Percentiles rank a stretch among this genome's conserved stretches.
These are phyloP conservation scores for Apodemus sylvaticus DNA, from an alignment of 2,113 vertebrate species.

Conservation along the genomic window DNA sequence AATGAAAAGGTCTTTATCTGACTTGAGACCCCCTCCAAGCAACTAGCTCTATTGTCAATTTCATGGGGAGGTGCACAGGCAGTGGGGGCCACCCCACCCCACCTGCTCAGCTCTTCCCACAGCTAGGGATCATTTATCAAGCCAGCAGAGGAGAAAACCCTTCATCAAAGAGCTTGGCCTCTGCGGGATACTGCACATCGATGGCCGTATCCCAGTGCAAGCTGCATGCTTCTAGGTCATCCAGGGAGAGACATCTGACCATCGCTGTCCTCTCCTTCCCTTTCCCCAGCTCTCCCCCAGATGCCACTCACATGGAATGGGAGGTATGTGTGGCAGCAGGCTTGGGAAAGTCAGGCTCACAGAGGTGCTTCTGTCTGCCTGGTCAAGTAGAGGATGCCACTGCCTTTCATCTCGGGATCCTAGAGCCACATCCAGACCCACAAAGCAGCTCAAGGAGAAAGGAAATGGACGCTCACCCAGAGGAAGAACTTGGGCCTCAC, in stretches of 20 bases:
- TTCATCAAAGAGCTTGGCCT: background rate
- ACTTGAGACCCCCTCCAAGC: conserved; percentile 58
- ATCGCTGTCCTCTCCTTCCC: fast-evolving
- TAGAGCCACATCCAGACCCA: background rate
- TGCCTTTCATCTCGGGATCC: background rate
- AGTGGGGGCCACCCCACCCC: background rate
- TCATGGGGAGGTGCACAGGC: conserved; percentile 54
- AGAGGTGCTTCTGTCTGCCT: background rate
- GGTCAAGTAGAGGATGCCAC: background rate
- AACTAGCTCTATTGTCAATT: conserved; percentile 65
- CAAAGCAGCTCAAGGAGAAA: background rate
- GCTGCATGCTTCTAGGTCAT: background rate
- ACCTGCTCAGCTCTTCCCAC: background rate
- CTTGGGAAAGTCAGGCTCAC: background rate
- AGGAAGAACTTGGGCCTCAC: background rate
- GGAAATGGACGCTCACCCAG: background rate
- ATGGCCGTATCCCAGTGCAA: background rate
- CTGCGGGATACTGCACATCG: fast-evolving
- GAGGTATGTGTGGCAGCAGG: background rate
- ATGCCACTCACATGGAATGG: background rate
- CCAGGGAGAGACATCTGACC: conserved; percentile 1
- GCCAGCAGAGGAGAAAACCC: conserved; percentile 72
- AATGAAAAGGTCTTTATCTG: conserved; percentile 51
- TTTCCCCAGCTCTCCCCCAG: background rate
- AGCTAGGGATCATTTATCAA: conserved; percentile 69